These are phyloP conservation scores for Euzetes globulus DNA, from an alignment of 2,888 invertebrate species.

Conservation along the genomic window DNA sequence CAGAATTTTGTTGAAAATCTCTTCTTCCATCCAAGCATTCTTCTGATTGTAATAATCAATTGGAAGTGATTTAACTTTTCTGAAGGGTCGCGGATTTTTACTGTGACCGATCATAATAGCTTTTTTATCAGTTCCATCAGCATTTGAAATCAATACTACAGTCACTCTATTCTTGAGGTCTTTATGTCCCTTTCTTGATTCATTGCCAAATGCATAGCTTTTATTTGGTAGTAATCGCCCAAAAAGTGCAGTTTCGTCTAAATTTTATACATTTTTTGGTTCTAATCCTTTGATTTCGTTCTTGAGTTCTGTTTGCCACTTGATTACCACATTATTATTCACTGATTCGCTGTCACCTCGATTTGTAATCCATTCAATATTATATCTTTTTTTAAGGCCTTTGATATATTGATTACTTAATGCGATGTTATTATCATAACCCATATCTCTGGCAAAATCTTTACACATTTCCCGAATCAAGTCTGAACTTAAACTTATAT, in stretches of 20 bases:
- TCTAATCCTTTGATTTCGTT: not conserved
- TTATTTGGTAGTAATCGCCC: not conserved
- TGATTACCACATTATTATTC: too few relatives aligned
- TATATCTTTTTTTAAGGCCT: not conserved
- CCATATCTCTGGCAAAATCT: not conserved
- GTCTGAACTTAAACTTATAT: not conserved
- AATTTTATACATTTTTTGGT: not conserved
- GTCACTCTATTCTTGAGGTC: not conserved
- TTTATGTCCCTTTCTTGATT: not conserved
- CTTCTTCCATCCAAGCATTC: not conserved
- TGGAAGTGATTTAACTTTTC: not conserved
- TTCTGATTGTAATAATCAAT: not conserved
- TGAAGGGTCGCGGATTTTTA: not conserved
- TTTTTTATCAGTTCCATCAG: not conserved
- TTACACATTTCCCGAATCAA: not conserved
- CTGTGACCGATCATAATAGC: not conserved
- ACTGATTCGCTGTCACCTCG: not conserved
- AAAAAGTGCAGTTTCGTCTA: too few relatives aligned
- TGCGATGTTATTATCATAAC: not conserved
- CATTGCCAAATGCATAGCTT: not conserved
- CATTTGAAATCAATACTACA: not conserved
- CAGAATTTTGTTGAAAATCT: not conserved
- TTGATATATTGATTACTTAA: not conserved
- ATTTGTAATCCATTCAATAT: not conserved
- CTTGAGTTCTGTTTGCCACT: not conserved